Percentiles rank a stretch among this genome's conserved stretches.
Evolutionary conservation across 2,888 invertebrate genomes (phyloP).

Genomic region (Mythimna ferrago): DNA sequence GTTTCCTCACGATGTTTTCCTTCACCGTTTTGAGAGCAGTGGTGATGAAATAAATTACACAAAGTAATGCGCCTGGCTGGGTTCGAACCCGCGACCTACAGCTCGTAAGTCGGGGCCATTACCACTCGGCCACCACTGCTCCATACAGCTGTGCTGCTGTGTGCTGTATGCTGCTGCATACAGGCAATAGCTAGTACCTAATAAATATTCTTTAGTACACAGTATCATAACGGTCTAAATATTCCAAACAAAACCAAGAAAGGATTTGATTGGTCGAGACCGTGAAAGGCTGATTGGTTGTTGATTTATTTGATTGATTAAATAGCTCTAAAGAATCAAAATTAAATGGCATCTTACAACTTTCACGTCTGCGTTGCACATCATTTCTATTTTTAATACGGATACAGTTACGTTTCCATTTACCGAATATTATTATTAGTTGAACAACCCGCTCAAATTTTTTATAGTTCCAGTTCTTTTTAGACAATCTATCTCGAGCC

Average conservation of each 20-base stretch:
- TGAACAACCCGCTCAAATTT: conserved; percentile 10
- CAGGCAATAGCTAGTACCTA: too few species aligned
- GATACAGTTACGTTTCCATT: conserved; percentile 6
- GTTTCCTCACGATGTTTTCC: too few species aligned
- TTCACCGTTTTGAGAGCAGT: too few species aligned
- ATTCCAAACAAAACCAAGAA: neutral
- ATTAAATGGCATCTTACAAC: neutral
- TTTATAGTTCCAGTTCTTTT: conserved; percentile 36
- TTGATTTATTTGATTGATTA: neutral
- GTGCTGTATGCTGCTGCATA: too few species aligned
- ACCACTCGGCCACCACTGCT: too few species aligned
- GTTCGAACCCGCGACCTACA: too few species aligned
- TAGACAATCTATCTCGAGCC: neutral
- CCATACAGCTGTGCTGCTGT: too few species aligned
- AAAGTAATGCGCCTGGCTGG: too few species aligned
- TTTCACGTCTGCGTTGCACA: neutral
- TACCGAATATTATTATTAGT: conserved; percentile 18
- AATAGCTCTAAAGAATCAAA: neutral
- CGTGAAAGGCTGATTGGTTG: conserved; percentile 1
- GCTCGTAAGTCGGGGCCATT: too few species aligned
- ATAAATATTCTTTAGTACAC: neutral
- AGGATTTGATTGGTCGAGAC: neutral
- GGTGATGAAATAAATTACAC: too few species aligned
- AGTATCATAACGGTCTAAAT: neutral
- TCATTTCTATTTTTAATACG: conserved; percentile 37